Conservation (phyloP, 2,797 vertebrate species). For the Hemitrygon akajei region DNA sequence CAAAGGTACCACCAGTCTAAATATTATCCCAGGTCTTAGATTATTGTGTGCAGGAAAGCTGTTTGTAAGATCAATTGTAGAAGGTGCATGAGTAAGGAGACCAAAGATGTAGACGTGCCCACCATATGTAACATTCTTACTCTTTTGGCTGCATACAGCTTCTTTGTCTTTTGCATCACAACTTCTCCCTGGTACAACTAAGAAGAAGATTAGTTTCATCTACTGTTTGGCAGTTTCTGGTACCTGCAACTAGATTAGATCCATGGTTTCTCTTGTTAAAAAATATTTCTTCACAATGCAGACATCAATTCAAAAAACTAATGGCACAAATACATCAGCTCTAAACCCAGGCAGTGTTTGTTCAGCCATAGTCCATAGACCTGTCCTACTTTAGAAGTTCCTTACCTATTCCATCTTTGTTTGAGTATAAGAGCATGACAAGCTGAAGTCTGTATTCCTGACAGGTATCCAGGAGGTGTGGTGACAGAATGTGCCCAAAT, state of each 20-base stretch:
- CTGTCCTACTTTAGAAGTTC: too few relatives aligned
- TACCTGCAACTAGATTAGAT: not conserved
- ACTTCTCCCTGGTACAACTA: not conserved
- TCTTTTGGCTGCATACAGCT: not conserved
- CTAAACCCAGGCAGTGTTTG: not conserved
- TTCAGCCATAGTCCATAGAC: not conserved
- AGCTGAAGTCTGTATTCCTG: too few relatives aligned
- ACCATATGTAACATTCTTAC: not conserved
- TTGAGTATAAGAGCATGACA: too few relatives aligned
- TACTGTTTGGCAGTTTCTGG: not conserved
- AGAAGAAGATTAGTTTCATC: not conserved
- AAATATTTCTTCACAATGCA: not conserved
- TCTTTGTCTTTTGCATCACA: too few relatives aligned
- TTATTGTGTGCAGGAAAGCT: not conserved
- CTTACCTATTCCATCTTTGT: too few relatives aligned
- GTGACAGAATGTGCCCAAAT: too few relatives aligned
- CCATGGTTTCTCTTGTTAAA: not conserved
- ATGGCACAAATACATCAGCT: too few relatives aligned
- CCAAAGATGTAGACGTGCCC: too few relatives aligned
- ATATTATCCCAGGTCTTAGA: not conserved
- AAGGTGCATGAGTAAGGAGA: too few relatives aligned
- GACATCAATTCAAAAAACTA: too few relatives aligned
- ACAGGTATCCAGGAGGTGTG: too few relatives aligned
- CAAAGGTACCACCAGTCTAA: not conserved
- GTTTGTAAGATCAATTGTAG: too few relatives aligned